Base-by-base conservation (phyloP, 2,888 invertebrate species). In the Dorcus hopei region DNA sequence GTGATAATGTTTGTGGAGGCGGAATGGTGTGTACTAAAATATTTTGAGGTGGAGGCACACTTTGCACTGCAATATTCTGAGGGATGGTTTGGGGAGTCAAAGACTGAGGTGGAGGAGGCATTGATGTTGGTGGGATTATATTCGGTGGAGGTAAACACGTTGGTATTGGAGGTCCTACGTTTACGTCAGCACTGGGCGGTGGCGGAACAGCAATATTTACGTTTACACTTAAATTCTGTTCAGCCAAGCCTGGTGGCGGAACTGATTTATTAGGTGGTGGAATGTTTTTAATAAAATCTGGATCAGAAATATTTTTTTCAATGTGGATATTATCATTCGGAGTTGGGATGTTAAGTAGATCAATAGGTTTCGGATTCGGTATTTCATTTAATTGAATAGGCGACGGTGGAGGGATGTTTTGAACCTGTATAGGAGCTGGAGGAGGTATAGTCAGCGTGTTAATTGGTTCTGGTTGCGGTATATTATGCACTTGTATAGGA, bases 321-420 rank as follows among this genome's bases (percentile, higher is more conserved):
- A 67, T 51, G 48, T 62, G 70, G 61, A 53, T 61, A 41, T 57
- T 59, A 40, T 77, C 77, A 42, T 64, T 74, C 2, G 81, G 80
- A 16, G 80, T 77, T 2, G 85, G 84, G 62, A 84, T 82, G 64
- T 82, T 82, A 65, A 82, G 78, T 51, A 83, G 78, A 68, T 87
- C 86, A 68, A 85, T 73, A 49, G 86, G 85, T 65, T 85, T 83
- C 0, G 85, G 84, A 65, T 84, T 84, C 6, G 85, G 84, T 61
- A 85, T 85, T 64, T 84, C 83, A 68, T 81, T 85, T 50, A 85
- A 70, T 62, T 85, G 82, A 50, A 85, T 79, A 3, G 85, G 83
- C 68, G 82, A 81, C 0, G 87, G 85, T 2, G 85, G 82, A 19
- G 86, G 85, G 68, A 86, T 85, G 61, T 83, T 83, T 69, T 85